These are phyloP conservation scores for Rhineura floridana DNA, from an alignment of 2,113 vertebrate genomes.

Conservation along the genomic window DNA sequence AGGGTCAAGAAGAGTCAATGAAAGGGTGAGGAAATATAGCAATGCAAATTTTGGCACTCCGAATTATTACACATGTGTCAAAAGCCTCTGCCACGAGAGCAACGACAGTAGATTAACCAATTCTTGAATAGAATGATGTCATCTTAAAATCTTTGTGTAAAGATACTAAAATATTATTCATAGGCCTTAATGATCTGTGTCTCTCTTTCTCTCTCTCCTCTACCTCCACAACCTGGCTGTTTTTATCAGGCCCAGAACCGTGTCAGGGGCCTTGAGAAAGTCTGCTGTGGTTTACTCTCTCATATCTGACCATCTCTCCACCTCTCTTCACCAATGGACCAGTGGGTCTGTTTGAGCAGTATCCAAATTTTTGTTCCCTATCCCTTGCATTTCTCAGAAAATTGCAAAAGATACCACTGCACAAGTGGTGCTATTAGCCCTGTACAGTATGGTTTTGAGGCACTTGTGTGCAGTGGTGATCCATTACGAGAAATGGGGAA, in stretches of 20 bases:
- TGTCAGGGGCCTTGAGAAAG: not conserved
- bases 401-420: not conserved
- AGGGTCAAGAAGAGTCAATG: conserved; percentile 37
- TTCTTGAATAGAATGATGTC: conserved; percentile 46
- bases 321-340: not conserved
- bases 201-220: conserved; percentile 20
- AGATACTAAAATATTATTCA: conserved; percentile 40
- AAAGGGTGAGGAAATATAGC: conserved; percentile 34
- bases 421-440: not conserved
- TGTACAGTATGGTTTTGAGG: not conserved
- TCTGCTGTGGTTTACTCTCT: not conserved
- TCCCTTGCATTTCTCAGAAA: not conserved
- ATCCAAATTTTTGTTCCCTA: not conserved
- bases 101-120: conserved; percentile 3
- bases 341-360: not conserved
- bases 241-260: conserved; percentile 27
- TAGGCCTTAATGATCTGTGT: conserved; percentile 40
- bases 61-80: conserved; percentile 11
- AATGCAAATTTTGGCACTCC: conserved; percentile 41
- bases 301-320: too few relatives aligned
- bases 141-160: conserved; percentile 36
- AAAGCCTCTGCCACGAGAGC: conserved; percentile 30
- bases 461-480: not conserved
- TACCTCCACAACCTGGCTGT: conserved; percentile 10
- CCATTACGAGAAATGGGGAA: too few relatives aligned